Evolutionary conservation across 2,113 vertebrate species (phyloP), one percentile per base, ranked within the genome.

Genomic region (Rousettus leschenaultii): DNA sequence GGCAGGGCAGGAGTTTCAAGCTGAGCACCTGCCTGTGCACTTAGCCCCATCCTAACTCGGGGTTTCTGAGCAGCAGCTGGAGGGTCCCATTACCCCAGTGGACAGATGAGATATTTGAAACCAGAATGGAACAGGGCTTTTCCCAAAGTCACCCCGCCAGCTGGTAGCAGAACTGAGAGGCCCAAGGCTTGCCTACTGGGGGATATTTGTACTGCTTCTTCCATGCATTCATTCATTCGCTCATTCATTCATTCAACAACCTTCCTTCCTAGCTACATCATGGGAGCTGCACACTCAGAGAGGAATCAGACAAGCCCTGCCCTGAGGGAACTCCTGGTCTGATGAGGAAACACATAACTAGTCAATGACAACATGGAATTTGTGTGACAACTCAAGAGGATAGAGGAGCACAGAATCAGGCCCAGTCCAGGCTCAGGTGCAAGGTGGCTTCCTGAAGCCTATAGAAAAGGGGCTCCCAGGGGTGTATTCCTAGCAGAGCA

Each of bases 361-460:
- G 86, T 80, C 53, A 38, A 24, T 87, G 95, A 97, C 80, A 71
- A 38, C 82, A 91, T 16, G 61, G 65, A 91, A 57, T 11, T 78
- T 57, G 11, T 8, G 28, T 26, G 48, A 88, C 73, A 87, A n/a
- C 38, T 87, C 85, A 18, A 4, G 28, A 51, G 48, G 18, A 22
- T 18, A 6, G 28, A 84, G 71, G 89, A 55, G 48, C 30, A 43
- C 51, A n/a, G 63, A 15, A 77, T 1, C 2, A 35, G 71, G 92
- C 26, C 68, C 35, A 9, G 26, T 35, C 14, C 71, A n/a, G 74
- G n/a, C 28, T 70, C 22, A 0, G n/a, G 35, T 40, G 22, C 26
- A 19, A 33, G 51, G 55, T 18, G 24, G 59, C 59, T 28, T 88
- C n/a, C 45, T 18, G 38, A 30, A 77, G 18, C 71, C 57, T 19